phyloP scores from a whole-genome alignment of 2,888 invertebrate genomes.

The Antheraea yamamai region DNA sequence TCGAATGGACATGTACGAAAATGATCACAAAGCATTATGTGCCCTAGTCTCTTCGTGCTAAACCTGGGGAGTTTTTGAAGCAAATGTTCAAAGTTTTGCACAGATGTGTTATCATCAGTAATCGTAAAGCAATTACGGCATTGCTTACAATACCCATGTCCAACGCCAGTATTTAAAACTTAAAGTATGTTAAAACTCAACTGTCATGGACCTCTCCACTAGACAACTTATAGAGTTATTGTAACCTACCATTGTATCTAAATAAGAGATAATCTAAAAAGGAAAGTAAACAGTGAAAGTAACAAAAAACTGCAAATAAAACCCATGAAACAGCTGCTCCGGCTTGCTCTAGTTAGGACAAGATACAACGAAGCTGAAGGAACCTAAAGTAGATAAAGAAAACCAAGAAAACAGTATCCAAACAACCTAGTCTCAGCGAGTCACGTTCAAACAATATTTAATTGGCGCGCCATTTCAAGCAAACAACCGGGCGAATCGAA shows the following conservation, averaged over 20 bases:
- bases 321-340: neutral
- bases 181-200: too few relatives aligned
- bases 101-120: too few relatives aligned
- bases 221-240: too few relatives aligned
- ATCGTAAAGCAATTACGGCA: too few relatives aligned
- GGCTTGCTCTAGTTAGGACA: neutral
- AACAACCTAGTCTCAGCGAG: neutral
- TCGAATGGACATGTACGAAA: too few relatives aligned
- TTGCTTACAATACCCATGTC: too few relatives aligned
- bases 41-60: too few relatives aligned
- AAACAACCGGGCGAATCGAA: slow-evolving; percentile 72
- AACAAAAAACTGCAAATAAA: neutral
- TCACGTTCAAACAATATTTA: slow-evolving; percentile 66
- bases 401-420: neutral
- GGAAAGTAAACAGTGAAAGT: neutral
- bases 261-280: neutral
- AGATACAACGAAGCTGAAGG: neutral
- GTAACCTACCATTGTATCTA: neutral
- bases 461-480: slow-evolving; percentile 67
- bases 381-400: neutral
- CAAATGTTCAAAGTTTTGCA: too few relatives aligned
- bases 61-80: too few relatives aligned
- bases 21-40: too few relatives aligned
- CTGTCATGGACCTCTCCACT: too few relatives aligned
- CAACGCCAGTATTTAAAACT: too few relatives aligned